Base-by-base conservation (phyloP, 1,140 invertebrate species). In the Drosophila sproati region DNA sequence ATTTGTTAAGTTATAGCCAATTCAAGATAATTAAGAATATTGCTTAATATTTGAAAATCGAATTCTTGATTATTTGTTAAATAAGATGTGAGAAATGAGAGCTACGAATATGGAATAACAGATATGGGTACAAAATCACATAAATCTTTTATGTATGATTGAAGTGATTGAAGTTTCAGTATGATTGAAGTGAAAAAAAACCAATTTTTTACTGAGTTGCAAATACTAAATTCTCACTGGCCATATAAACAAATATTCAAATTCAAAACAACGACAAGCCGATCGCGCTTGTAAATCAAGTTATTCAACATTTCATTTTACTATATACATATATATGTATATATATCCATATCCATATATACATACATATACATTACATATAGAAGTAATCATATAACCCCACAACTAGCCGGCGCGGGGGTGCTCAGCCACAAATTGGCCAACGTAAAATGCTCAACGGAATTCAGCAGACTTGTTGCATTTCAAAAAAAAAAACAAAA, bases 221-320 rank as follows among this genome's bases (percentile, higher is more conserved):
- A 8, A 34, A 39, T 45, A 70, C 70, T 74, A 82, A 60, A 76
- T 74, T 78, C 81, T 82, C 63, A 74, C 78, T 81, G 76, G 64
- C 57, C 63, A 81, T 61, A 73, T 81, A 69, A 73, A 81, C 67
- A 60, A 56, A 39, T 60, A 43, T 41, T 41, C 39, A 41, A 41
- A 41, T 43, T 43, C 39, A 41, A 31, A 48, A 57, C 45, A 43
- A n/a, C 39, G 56, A 48, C 39, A 47, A 41, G 43, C 56, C 10
- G 63, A 39, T 54, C 59, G 51, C 67, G 82, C 82, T 73, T 52
- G 72, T 64, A 79, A 87, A 83, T 87, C 83, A 88, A 87, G 83
- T 87, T 87, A 73, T 69, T 63, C 83, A 88, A 88, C 83, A 87
- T 88, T 82, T 87, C 48, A 68, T 20, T 20, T 20, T 20, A 20